These are phyloP conservation scores for Hydriomena furcata DNA, from an alignment of 2,888 invertebrate genomes.

Conservation along the genomic window DNA sequence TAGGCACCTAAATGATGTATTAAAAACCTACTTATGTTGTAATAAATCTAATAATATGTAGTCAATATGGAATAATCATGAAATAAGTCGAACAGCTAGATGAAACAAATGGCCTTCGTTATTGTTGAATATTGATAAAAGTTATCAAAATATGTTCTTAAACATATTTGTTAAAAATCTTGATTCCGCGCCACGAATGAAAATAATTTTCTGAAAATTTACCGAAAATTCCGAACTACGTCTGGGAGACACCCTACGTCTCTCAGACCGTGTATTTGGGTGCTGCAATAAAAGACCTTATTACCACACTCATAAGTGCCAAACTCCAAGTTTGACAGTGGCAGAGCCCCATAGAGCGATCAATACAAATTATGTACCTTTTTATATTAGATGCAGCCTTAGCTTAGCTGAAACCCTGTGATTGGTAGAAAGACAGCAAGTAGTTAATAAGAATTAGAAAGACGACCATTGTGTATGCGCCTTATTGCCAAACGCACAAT, in stretches of 20 bases:
- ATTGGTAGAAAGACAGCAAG: constrained; percentile 37
- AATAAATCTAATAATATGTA: too few species aligned
- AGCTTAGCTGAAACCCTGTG: constrained; percentile 48
- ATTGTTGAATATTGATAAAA: constrained; percentile 21
- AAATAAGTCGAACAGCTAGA: constrained; percentile 21
- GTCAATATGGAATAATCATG: constrained; percentile 13
- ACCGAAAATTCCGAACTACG: too few species aligned
- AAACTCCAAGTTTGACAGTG: constrained; percentile 26
- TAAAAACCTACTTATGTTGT: too few species aligned
- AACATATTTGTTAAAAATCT: constrained; percentile 10
- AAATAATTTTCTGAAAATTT: too few species aligned
- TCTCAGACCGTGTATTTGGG: too few species aligned
- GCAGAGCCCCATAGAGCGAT: constrained; percentile 1
- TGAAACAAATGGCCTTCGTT: constrained; percentile 22
- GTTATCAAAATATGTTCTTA: constrained; percentile 11
- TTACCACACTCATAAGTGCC: constrained; percentile 27
- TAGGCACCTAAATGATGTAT: too few species aligned
- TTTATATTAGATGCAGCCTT: constrained; percentile 34
- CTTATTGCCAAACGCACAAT: constrained; percentile 31
- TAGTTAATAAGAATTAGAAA: constrained; percentile 18
- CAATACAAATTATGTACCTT: constrained; percentile 16
- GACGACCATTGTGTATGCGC: constrained; percentile 23
- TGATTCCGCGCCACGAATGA: too few species aligned
- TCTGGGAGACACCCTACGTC: too few species aligned
- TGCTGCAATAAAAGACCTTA: constrained; percentile 12